Percentiles rank a stretch among this genome's conserved stretches.
phyloP scores from a whole-genome alignment of 1,140 invertebrate genomes.

The Papilio polyxenes region DNA sequence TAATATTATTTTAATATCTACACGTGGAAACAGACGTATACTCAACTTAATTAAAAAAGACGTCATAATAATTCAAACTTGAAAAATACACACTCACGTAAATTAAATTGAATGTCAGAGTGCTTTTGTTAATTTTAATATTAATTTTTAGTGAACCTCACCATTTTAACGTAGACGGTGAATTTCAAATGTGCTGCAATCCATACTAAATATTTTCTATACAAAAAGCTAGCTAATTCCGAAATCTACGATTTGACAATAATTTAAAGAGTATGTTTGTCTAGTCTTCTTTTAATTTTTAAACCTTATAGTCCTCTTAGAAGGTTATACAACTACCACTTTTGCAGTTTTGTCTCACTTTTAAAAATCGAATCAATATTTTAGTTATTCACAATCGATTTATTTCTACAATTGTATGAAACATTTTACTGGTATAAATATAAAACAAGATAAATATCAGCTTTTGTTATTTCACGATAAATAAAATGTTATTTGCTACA shows the following conservation, averaged over 20 bases:
- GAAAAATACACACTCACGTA: not conserved
- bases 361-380: too few species aligned
- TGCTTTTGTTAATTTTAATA: not conserved
- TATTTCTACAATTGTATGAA: too few species aligned
- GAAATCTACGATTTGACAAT: too few species aligned
- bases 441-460: not conserved
- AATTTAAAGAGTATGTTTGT: too few species aligned
- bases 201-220: too few species aligned
- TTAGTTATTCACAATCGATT: too few species aligned
- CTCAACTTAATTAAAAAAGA: conserved; percentile 5
- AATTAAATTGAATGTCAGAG: not conserved
- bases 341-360: not conserved
- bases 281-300: too few species aligned
- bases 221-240: too few species aligned
- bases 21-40: not conserved
- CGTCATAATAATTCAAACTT: not conserved
- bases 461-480: not conserved
- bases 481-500: conserved; percentile 2
- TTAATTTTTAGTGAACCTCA: not conserved
- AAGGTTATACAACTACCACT: too few species aligned
- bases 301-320: too few species aligned
- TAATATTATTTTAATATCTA: not conserved
- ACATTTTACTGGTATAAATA: not conserved
- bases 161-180: not conserved
- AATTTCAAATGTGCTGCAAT: not conserved